Conservation (phyloP, 2,113 vertebrate genomes). For the rat (Rattus norvegicus) region DNA sequence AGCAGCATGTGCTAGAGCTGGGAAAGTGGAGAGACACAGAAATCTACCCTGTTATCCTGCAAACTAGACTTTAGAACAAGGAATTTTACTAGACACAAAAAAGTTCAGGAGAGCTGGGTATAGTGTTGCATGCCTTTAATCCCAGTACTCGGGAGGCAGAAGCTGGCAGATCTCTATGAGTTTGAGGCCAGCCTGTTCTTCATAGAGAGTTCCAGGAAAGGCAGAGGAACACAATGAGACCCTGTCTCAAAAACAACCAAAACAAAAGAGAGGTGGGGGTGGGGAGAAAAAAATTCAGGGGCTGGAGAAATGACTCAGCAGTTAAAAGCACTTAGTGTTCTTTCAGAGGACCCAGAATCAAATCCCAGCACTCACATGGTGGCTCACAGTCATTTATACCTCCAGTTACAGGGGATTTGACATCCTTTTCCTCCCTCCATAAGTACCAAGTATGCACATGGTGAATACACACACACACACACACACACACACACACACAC, state of each 20-base stretch:
- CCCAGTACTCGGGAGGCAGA: not conserved
- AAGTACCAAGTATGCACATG: not conserved
- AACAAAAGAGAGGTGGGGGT: not conserved
- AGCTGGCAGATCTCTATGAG: not conserved
- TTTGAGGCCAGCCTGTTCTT: not conserved
- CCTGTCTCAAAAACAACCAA: not conserved
- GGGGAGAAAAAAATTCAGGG: not conserved
- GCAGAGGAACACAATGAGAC: not conserved
- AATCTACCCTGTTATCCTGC: constrained; percentile 8
- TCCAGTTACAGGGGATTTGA: not conserved
- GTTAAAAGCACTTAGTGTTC: not conserved
- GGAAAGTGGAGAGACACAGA: not conserved
- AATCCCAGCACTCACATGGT: not conserved
- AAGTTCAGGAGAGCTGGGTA: not conserved
- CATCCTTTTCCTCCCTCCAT: not conserved
- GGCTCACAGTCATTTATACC: not conserved
- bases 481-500: not conserved
- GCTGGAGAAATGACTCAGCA: not conserved
- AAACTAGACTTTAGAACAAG: constrained; percentile 16
- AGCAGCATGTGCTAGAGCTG: not conserved
- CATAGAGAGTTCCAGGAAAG: not conserved
- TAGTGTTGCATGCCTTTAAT: not conserved
- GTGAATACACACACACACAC: not conserved
- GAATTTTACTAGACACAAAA: not conserved
- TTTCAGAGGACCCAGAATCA: not conserved